Evolutionary conservation across 2,113 vertebrate genomes (phyloP), one percentile per base, ranked within the genome.

Genomic region (Blennius ocellaris): DNA sequence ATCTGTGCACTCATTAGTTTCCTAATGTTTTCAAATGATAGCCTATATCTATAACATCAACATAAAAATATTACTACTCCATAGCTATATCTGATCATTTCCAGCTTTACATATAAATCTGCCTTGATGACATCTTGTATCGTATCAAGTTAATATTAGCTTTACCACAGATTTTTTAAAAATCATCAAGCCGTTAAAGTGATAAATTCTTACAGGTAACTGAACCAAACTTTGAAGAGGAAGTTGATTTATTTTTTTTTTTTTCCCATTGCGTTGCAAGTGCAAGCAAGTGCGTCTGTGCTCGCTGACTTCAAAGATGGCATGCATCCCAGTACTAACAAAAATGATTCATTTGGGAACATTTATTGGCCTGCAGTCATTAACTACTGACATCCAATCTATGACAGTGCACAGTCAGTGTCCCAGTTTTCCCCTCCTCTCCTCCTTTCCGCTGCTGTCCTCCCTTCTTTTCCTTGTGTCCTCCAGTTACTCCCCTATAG

Each of bases 311-410:
- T 77, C 40, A 81, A 52, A 64, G 37, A 81, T 48, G 51, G 54
- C 69, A 12, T 43, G 41, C 5, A 43, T 67, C 62, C 60, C 17
- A 57, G 52, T 11, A 67, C 53, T 63, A 62, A 69, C 30, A 72
- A 70, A 69, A 76, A 75, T 51, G 49, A 65, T 47, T n/a, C 49
- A 63, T 69, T 55, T 73, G 50, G 69, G 67, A 62, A 15, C 51
- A 57, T 53, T 78, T 76, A 71, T 41, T 66, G 55, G 81, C 70
- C 70, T 49, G 53, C 16, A 70, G 66, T 68, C 66, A 67, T 61
- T 63, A 70, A 39, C 70, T 76, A 39, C 70, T 76, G 74, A 81
- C 54, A 76, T 76, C 72, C 69, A 77, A 64, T 80, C 69, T 76
- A 57, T 65, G 78, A 80, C 54, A 52, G 41, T 54, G 69, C 74